Percentiles rank a stretch among this genome's conserved stretches.
Conservation (phyloP, 2,888 invertebrate genomes). For the Amorpha juglandis region DNA sequence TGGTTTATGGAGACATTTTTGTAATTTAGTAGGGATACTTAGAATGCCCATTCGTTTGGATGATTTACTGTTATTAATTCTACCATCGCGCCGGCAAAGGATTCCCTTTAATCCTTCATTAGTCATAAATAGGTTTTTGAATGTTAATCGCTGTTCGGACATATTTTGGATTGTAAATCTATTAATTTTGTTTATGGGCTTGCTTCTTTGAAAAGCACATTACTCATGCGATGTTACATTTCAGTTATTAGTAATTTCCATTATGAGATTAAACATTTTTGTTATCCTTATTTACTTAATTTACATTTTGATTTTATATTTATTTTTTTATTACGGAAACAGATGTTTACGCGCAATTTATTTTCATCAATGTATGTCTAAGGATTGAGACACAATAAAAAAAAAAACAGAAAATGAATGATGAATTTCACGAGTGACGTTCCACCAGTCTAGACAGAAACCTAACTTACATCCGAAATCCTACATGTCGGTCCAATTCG, state of each 20-base stretch:
- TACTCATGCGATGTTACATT: constrained; percentile 8
- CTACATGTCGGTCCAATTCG: neutral
- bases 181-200: constrained; percentile 43
- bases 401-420: no score
- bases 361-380: no score
- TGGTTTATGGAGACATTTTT: constrained; percentile 67
- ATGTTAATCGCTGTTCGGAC: constrained; percentile 55
- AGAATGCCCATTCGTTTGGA: constrained; percentile 60
- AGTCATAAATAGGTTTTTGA: constrained; percentile 71
- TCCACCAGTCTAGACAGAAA: no score
- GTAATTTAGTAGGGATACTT: constrained; percentile 64
- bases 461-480: neutral
- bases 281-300: neutral
- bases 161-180: constrained; percentile 32
- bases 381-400: no score
- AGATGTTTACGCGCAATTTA: no score
- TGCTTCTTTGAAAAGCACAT: constrained; percentile 33
- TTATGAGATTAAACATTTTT: neutral
- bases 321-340: no score
- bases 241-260: constrained; percentile 27
- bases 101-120: constrained; percentile 65
- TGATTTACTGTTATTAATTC: constrained; percentile 73
- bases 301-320: neutral
- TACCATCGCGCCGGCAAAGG: constrained; percentile 46
- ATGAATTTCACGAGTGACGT: no score